phyloP scores from a whole-genome alignment of 2,113 vertebrate species.

The Columba janthina region DNA sequence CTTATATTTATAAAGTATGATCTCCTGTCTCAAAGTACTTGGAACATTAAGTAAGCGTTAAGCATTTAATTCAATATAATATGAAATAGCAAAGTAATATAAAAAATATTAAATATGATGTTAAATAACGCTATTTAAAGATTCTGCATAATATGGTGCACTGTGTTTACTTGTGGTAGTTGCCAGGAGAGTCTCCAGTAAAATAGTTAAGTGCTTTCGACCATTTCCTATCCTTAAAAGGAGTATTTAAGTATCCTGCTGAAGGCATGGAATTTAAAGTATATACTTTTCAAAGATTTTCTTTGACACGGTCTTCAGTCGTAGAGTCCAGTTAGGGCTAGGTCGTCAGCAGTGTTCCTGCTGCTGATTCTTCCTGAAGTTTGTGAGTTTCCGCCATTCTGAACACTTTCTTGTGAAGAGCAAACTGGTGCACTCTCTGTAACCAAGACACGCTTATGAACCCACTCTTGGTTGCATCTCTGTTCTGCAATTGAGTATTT shows the following conservation, averaged over 20 bases:
- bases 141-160: background rate
- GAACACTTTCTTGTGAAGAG: accelerated
- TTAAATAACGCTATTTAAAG: background rate
- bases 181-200: background rate
- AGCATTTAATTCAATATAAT: background rate
- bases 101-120: background rate
- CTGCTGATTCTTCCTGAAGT: background rate
- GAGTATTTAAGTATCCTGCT: background rate
- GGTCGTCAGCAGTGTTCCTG: background rate
- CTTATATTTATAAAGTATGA: background rate
- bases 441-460: background rate
- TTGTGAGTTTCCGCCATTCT: background rate
- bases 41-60: background rate
- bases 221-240: background rate
- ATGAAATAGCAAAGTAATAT: background rate
- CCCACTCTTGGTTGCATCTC: background rate
- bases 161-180: background rate
- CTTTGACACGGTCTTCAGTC: background rate
- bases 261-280: background rate
- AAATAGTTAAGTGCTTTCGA: background rate
- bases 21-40: background rate
- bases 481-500: accelerated
- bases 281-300: background rate
- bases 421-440: background rate
- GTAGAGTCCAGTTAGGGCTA: background rate